These are phyloP conservation scores for Leptopilina clavipes DNA, from an alignment of 1,140 invertebrate genomes.

Conservation along the genomic window DNA sequence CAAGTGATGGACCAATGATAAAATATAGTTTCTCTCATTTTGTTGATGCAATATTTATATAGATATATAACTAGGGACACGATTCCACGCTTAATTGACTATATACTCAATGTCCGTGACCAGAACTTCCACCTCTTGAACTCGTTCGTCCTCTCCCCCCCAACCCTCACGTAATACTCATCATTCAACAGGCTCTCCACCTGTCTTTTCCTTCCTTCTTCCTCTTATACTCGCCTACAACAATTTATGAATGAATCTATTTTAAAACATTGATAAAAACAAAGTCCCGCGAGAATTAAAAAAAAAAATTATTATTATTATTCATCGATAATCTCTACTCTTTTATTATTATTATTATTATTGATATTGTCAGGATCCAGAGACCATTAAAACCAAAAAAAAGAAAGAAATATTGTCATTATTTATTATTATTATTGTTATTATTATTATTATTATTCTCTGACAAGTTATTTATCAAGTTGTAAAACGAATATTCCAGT, in stretches of 20 bases:
- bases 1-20: neutral
- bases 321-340: too few species aligned
- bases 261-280: neutral
- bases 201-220: conserved; percentile 28
- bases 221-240: neutral
- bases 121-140: conserved; percentile 3
- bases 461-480: neutral
- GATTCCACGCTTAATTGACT: conserved; percentile 28
- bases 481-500: neutral
- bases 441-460: neutral
- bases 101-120: conserved; percentile 28
- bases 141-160: neutral
- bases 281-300: neutral
- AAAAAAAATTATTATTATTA: too few species aligned
- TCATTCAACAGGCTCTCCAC: neutral
- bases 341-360: too few species aligned
- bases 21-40: neutral
- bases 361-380: too few species aligned
- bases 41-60: conserved; percentile 15
- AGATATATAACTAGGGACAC: neutral
- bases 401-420: too few species aligned
- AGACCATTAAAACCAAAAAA: too few species aligned
- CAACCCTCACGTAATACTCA: neutral
- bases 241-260: neutral
- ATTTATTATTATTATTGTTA: too few species aligned